Evolutionary conservation across 1,140 invertebrate genomes (phyloP), one percentile per base, ranked within the genome.

Genomic region (Cydia strobilella): DNA sequence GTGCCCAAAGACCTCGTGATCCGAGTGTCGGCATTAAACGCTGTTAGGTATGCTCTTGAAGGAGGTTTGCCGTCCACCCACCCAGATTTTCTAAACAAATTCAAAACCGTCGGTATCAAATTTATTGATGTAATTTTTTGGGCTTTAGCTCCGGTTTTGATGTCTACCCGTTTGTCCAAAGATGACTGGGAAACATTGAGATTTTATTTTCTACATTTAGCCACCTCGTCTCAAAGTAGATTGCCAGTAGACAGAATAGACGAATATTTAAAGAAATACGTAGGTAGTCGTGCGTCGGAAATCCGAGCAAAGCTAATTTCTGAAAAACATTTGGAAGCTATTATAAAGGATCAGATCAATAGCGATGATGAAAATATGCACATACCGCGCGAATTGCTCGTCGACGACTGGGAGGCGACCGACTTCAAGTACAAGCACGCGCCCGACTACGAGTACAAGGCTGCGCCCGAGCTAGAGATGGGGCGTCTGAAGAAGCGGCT

Each of bases 21-120:
- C 72, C 95, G 97, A 93, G 96, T 98, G 18, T 95, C 96, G 42
- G 96, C 96, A 6, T 90, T 97, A 7, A 98, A 98, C 94, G 94
- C 96, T 1, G 94, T 98, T 5, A 93, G 97, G 69, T 96, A 96
- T 79, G 94, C 97, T 25, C 88, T 97, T 23, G 96, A 96, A 81
- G 94, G 94, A 69, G 94, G 94, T 62, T 92, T 93, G 74, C 93
- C 93, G 0, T 93, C 93, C 18, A 92, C 92, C 7, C 90, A 93
- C 73, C 90, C 89, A 10, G 91, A 93, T 76, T 93, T 93, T 69
- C 79, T 93, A 10, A 90, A 91, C 48, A 92, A 92, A 75, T 87
- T 93, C 73, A 92, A 90, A 82, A 88, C 86, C 12, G 84, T 88
- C 25, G 90, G 90, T 0, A 85, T 89, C 1, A 94, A 93, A 83